phyloP scores from a whole-genome alignment of 2,797 vertebrate species.

The Delichon dasypus region DNA sequence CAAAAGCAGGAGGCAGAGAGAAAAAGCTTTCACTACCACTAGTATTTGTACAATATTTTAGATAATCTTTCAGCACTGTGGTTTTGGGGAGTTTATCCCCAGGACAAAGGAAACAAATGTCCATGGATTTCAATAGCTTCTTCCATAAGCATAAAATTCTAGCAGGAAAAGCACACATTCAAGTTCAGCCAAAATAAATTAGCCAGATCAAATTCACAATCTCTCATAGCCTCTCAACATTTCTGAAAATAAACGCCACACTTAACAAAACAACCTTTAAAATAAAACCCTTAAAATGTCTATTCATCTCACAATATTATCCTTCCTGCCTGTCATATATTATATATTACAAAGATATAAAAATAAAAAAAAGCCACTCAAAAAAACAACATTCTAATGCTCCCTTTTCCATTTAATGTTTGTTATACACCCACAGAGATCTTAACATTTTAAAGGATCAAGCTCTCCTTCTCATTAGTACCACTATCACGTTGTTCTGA shows the following conservation, averaged over 20 bases:
- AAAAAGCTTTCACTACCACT: background rate
- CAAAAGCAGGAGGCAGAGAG: background rate
- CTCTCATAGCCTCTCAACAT: slow-evolving; percentile 9
- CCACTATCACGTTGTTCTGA: background rate
- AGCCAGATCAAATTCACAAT: background rate
- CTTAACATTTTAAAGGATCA: slow-evolving; percentile 21
- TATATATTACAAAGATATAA: background rate
- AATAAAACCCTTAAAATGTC: slow-evolving; percentile 44
- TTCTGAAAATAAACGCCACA: slow-evolving; percentile 16
- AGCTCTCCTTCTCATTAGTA: slow-evolving; percentile 24
- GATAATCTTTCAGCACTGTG: background rate
- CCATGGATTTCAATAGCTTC: background rate
- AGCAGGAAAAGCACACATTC: background rate
- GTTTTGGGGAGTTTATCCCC: background rate
- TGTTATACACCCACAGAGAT: background rate
- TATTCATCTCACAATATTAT: background rate
- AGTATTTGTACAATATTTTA: background rate
- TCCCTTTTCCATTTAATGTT: slow-evolving; percentile 3
- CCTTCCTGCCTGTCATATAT: background rate
- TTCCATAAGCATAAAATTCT: slow-evolving; percentile 2
- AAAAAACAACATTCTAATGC: background rate
- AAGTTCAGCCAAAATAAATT: slow-evolving; percentile 30
- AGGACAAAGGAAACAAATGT: background rate
- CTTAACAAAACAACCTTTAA: slow-evolving; percentile 45
- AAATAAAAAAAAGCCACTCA: slow-evolving; percentile 48